phyloP scores from a whole-genome alignment of 2,888 invertebrate genomes.

The Rosalia funebris region DNA sequence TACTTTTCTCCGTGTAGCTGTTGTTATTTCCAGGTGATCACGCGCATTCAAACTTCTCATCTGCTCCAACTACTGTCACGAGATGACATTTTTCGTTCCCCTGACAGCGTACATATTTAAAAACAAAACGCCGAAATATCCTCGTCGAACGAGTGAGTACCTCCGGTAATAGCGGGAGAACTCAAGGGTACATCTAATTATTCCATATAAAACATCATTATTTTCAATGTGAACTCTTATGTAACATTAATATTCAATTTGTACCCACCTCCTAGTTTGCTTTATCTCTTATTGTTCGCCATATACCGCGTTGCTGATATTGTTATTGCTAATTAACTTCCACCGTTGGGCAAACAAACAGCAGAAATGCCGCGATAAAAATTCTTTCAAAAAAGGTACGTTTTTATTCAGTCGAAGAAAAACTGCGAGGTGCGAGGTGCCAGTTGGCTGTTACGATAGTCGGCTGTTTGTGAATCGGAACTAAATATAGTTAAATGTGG shows the following conservation, averaged over 20 bases:
- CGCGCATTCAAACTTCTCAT: too few relatives aligned
- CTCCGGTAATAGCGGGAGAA: conserved; percentile 34
- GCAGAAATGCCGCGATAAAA: conserved; percentile 16
- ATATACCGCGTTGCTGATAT: conserved; percentile 24
- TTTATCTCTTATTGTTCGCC: conserved; percentile 33
- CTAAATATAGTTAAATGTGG: not conserved
- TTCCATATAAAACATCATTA: conserved; percentile 29
- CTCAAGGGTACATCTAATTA: conserved; percentile 39
- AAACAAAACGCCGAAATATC: conserved; percentile 29
- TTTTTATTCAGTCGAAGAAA: conserved; percentile 20
- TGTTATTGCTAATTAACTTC: conserved; percentile 18
- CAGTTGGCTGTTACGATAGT: not conserved
- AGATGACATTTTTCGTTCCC: not conserved
- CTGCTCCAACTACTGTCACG: not conserved
- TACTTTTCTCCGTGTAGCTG: too few relatives aligned
- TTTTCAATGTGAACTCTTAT: conserved; percentile 41
- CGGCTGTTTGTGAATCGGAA: too few relatives aligned
- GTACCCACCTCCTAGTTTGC: conserved; percentile 24
- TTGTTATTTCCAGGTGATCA: too few relatives aligned
- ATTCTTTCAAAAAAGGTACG: conserved; percentile 10
- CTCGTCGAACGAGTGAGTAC: conserved; percentile 30
- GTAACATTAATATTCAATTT: conserved; percentile 39
- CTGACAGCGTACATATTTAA: not conserved
- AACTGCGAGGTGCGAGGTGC: not conserved
- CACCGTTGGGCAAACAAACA: conserved; percentile 8